Evolutionary conservation across 2,888 invertebrate species (phyloP).

Genomic region (Linnaemya vulpina): DNA sequence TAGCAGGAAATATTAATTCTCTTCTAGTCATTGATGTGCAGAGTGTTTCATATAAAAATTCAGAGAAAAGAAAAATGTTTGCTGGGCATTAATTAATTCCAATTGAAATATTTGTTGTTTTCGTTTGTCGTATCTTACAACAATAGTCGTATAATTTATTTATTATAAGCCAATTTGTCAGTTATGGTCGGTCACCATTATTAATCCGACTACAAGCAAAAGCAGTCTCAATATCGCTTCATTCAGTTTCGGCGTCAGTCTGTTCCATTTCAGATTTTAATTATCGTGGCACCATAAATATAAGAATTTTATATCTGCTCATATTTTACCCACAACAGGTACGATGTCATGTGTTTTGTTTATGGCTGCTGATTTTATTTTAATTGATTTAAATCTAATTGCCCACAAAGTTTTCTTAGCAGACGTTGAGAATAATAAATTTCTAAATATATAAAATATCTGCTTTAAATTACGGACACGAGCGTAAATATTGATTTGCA

Average conservation of each 20-base stretch:
- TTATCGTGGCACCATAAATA: conserved; percentile 54
- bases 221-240: neutral
- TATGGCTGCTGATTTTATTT: conserved; percentile 41
- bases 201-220: conserved; percentile 13
- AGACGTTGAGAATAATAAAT: conserved; percentile 23
- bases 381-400: conserved; percentile 61
- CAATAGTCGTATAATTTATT: conserved; percentile 43
- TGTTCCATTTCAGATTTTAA: conserved; percentile 47
- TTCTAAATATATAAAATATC: neutral
- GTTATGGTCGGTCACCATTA: conserved; percentile 24
- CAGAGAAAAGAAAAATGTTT: no score
- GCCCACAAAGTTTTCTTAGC: conserved; percentile 42
- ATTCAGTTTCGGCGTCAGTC: conserved; percentile 6
- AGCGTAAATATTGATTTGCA: neutral
- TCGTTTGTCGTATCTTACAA: conserved; percentile 29
- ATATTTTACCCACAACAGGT: conserved; percentile 60
- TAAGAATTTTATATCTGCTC: conserved; percentile 16
- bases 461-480: neutral
- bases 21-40: no score
- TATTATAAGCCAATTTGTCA: conserved; percentile 43
- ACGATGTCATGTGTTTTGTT: conserved; percentile 35
- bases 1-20: no score
- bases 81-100: conserved; percentile 28
- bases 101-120: conserved; percentile 57
- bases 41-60: no score